Conservation (phyloP, 2,113 vertebrate species). For the Corythaixoides concolor region DNA sequence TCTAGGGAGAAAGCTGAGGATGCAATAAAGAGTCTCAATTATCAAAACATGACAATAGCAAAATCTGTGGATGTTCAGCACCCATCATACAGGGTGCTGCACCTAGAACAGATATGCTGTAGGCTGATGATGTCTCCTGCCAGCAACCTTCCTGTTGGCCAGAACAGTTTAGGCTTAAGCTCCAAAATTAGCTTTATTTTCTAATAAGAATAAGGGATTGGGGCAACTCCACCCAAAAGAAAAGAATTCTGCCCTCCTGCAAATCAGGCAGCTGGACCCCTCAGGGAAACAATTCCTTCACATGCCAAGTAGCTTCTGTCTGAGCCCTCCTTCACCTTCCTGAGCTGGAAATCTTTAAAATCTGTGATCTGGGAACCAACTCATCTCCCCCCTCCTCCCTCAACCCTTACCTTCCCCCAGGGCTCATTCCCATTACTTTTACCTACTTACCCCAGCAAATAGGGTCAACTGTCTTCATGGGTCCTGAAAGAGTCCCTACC, state of each 20-base stretch:
- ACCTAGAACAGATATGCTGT: not conserved
- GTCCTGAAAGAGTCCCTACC: not conserved
- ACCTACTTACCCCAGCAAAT: slow-evolving; percentile 5
- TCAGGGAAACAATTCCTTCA: not conserved
- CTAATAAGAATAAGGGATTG: not conserved
- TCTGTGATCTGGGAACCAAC: not conserved
- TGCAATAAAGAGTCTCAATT: not conserved
- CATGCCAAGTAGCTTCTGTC: not conserved
- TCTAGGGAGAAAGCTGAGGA: not conserved
- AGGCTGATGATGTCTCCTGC: not conserved
- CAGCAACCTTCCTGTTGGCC: not conserved
- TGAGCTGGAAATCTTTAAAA: not conserved
- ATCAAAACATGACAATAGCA: not conserved
- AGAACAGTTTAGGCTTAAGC: not conserved
- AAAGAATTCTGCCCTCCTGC: not conserved
- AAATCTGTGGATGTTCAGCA: not conserved
- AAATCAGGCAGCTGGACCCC: slow-evolving; percentile 21
- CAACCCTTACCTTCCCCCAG: not conserved
- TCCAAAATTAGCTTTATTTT: not conserved
- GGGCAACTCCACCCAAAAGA: not conserved
- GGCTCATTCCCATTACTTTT: slow-evolving; percentile 12
- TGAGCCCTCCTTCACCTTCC: not conserved
- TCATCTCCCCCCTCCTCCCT: not conserved
- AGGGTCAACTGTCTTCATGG: not conserved
- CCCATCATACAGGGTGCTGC: not conserved